These are phyloP conservation scores for Limnothrissa miodon DNA, from an alignment of 2,113 vertebrate species.

Conservation along the genomic window DNA sequence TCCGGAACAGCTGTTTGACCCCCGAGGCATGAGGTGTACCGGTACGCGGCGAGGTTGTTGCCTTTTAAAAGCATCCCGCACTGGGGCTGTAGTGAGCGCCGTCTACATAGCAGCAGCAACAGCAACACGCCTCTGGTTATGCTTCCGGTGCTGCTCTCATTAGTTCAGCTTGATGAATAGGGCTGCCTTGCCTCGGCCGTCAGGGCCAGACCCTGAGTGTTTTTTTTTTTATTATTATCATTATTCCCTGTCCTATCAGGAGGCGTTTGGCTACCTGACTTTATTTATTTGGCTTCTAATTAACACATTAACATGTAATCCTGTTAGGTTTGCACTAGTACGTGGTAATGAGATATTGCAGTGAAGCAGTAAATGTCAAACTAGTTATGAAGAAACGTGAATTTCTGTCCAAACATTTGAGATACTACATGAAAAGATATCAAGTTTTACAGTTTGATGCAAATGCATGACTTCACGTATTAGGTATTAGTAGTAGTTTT, in stretches of 20 bases:
- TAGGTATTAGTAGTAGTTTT: not conserved
- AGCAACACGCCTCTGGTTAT: conserved; percentile 49
- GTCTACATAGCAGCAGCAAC: not conserved
- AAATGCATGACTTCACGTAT: not conserved
- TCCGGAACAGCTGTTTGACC: conserved; percentile 47
- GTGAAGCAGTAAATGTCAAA: not conserved
- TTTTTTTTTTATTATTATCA: not conserved
- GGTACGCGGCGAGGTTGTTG: conserved; percentile 22
- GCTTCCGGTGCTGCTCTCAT: conserved; percentile 66
- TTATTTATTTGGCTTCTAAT: conserved; percentile 29
- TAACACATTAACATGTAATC: conserved; percentile 38
- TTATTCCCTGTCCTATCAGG: conserved; percentile 41
- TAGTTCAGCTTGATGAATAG: conserved; percentile 72
- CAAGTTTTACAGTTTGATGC: not conserved
- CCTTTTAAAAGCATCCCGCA: not conserved
- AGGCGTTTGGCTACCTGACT: not conserved
- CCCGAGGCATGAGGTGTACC: conserved; percentile 37
- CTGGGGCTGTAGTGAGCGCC: not conserved
- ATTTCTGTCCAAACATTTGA: not conserved
- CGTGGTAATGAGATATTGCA: not conserved
- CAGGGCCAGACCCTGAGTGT: conserved; percentile 61
- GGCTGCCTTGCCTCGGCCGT: conserved; percentile 25
- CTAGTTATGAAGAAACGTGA: not conserved
- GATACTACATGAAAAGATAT: not conserved
- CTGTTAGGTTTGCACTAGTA: conserved; percentile 30